Evolutionary conservation across 2,113 vertebrate genomes (phyloP).

Genomic region (Microcebus tavaratra): DNA sequence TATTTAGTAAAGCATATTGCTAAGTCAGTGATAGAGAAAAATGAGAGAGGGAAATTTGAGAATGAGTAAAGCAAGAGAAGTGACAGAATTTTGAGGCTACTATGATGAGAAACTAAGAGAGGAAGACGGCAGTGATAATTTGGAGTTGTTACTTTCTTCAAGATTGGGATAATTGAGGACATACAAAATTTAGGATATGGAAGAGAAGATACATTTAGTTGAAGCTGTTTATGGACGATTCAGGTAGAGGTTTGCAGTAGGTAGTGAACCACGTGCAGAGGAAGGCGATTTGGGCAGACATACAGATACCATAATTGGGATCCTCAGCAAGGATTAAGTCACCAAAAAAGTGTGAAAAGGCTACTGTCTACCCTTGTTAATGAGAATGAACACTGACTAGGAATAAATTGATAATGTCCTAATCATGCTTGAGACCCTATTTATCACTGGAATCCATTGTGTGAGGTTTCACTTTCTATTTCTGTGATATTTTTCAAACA

Average conservation of each 20-base stretch:
- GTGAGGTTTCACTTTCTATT: not conserved
- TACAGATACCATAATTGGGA: not conserved
- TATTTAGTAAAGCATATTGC: not conserved
- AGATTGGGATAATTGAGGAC: not conserved
- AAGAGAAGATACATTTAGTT: not conserved
- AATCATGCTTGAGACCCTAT: not conserved
- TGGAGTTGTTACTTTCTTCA: not conserved
- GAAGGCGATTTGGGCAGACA: not conserved
- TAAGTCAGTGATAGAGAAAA: not conserved
- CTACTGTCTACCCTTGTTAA: rapidly evolving
- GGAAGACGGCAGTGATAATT: not conserved
- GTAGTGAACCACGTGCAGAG: not conserved
- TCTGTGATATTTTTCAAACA: not conserved
- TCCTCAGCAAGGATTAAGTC: not conserved
- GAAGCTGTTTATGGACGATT: not conserved
- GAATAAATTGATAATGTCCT: too few relatives aligned
- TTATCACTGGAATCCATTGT: not conserved
- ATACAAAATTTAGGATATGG: not conserved
- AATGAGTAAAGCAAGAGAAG: not conserved
- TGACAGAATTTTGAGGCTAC: not conserved
- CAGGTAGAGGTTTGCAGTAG: not conserved
- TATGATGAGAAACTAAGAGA: not conserved
- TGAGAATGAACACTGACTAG: not conserved
- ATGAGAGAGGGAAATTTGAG: not conserved
- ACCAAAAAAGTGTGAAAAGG: not conserved